Evolutionary conservation across 92 coral and sea anemone genomes (phyloP), one percentile per base, ranked within the genome.

Genomic region (Meandrina meandrites): DNA sequence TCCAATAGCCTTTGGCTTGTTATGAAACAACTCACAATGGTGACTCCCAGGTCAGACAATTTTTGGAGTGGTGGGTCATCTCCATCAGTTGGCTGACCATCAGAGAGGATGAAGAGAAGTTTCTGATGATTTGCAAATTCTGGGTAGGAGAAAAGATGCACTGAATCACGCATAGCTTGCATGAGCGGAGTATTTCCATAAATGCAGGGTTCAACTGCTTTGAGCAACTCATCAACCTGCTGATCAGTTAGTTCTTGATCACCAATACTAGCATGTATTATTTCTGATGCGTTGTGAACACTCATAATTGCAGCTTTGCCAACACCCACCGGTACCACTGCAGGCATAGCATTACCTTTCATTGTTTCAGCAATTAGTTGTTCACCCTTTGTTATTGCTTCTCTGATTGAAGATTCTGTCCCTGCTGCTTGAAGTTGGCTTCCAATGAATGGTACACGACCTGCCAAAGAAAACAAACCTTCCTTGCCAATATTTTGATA

Each of bases 151-250:
- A 93, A 90, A 47, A 93, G 86, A 8, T 57, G 24, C 22, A 35
- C 64, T 27, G 95, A 57, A n/a, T 69, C 1, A 0, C 30, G 45
- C 27, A 93, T 36, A 1, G 95, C 45, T 78, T 48, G 35, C 4
- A 56, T 45, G 31, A 91, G 66, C 8, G 93, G 93, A 7, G 93
- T 92, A 0, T 64, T 34, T 35, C 95, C 95, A 81, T 93, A 93
- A 81, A 93, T 90, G 81, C 13, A 74, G 11, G 92, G 92, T 17
- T 90, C 90, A 12, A 90, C 84, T 7, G 57, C 17, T 27, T 88
- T 37, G 79, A 90, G 56, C 83, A 93, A 81, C 54, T 88, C 92
- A 21, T 79, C 31, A 0, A 36, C 80, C 60, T 87, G 88, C 70
- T 90, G 28, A n/a, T 90, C 22, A 5, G 91, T 50, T 1, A 90